Evolutionary conservation across 2,797 vertebrate species (phyloP).

Genomic region (Anniella stebbinsi): DNA sequence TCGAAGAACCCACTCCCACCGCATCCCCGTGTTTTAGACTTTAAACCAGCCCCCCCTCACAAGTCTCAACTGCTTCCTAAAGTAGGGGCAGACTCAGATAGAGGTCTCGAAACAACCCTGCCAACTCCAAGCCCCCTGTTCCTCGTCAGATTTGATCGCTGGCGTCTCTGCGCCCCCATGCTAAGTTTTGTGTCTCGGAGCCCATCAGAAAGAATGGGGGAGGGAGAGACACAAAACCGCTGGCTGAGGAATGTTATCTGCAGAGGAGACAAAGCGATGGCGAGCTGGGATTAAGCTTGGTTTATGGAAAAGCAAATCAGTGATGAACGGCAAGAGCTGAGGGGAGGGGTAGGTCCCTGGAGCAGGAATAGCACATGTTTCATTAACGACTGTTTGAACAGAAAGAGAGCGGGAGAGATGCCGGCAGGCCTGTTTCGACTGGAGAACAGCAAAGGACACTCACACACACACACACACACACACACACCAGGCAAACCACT

Average conservation of each 20-base stretch:
- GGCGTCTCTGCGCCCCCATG: neutral
- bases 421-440: neutral
- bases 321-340: neutral
- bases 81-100: neutral
- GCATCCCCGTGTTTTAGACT: neutral
- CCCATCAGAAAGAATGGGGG: neutral
- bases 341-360: neutral
- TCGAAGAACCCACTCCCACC: neutral
- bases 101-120: too few species aligned
- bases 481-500: neutral
- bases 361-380: neutral
- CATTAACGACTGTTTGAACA: constrained; percentile 4
- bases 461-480: too few species aligned
- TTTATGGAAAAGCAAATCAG: constrained; percentile 15
- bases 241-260: constrained; percentile 17
- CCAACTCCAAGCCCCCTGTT: neutral
- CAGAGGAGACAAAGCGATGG: neutral
- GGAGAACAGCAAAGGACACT: neutral
- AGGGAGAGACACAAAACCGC: neutral
- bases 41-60: neutral
- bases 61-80: neutral
- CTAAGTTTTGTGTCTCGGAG: neutral
- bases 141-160: neutral
- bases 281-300: constrained; percentile 6
- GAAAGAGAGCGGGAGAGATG: neutral